These are phyloP conservation scores for Brachionus calyciflorus DNA, from an alignment of 1,140 invertebrate species.

Conservation along the genomic window DNA sequence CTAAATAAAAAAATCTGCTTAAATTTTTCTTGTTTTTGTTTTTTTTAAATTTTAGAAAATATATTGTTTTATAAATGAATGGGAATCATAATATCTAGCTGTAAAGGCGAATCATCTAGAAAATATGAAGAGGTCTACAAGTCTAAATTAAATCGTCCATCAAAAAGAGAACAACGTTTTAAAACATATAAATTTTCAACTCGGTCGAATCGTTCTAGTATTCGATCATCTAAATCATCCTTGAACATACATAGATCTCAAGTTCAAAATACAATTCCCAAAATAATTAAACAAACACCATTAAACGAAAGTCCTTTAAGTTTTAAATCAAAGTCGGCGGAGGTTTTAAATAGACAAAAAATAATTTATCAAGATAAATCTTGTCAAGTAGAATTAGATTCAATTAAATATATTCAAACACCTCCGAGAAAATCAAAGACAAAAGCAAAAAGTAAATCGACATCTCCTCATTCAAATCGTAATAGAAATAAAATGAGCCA, in stretches of 20 bases:
- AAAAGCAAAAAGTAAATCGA: background rate
- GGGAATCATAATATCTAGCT: conserved; percentile 32
- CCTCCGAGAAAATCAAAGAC: no score
- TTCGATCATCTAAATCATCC: background rate
- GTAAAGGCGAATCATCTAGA: conserved; percentile 7
- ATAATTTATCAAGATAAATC: no score
- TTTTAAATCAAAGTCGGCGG: background rate
- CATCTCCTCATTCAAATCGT: no score
- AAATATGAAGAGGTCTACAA: background rate
- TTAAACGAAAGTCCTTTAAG: no score
- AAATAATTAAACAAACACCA: no score
- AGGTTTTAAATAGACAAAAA: background rate
- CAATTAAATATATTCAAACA: background rate
- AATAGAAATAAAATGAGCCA: background rate
- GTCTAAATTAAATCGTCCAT: background rate
- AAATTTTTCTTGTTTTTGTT: no score
- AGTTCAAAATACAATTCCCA: background rate
- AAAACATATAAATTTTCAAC: conserved; percentile 20
- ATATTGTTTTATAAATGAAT: conserved; percentile 30
- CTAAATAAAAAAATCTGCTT: no score
- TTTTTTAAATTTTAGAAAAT: background rate
- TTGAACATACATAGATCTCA: background rate
- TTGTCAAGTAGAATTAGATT: background rate
- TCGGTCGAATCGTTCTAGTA: background rate
- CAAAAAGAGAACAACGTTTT: conserved; percentile 20